These are phyloP conservation scores for Ranitomeya variabilis DNA, from an alignment of 2,113 vertebrate species.

Conservation along the genomic window DNA sequence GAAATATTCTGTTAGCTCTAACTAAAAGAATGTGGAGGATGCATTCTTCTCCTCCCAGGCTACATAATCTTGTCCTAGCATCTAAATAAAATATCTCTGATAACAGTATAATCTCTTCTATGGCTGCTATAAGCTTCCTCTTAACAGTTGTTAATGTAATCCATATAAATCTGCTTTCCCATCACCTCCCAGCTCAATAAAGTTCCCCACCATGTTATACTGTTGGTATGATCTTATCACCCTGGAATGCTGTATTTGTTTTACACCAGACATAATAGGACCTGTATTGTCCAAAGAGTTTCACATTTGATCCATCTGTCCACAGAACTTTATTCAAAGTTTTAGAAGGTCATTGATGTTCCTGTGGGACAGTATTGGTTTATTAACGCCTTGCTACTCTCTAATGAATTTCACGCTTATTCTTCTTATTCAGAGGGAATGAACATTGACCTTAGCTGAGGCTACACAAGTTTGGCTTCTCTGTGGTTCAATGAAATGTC, in stretches of 20 bases:
- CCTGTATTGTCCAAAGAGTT: conserved; percentile 1
- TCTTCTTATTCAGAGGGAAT: background rate
- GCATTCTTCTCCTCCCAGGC: background rate
- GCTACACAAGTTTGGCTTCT: background rate
- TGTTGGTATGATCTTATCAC: background rate
- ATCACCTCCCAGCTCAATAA: no score
- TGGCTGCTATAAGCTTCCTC: background rate
- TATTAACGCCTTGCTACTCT: background rate
- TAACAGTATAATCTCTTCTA: background rate
- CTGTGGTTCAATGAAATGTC: conserved; percentile 1
- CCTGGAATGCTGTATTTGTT: conserved; percentile 1
- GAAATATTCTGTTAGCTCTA: background rate
- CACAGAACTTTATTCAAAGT: background rate
- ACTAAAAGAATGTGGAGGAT: background rate
- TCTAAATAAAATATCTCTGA: background rate
- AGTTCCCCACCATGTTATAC: background rate
- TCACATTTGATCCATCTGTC: conserved; percentile 4
- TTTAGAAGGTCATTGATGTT: conserved; percentile 4
- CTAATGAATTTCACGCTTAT: background rate
- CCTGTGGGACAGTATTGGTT: background rate
- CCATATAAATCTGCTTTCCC: no score
- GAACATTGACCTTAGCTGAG: conserved; percentile 13
- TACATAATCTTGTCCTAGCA: background rate
- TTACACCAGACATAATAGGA: background rate
- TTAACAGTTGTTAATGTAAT: background rate